Percentiles rank a stretch among this genome's conserved stretches.
Evolutionary conservation across 2,113 vertebrate genomes (phyloP).

Genomic region (Jacana jacana): DNA sequence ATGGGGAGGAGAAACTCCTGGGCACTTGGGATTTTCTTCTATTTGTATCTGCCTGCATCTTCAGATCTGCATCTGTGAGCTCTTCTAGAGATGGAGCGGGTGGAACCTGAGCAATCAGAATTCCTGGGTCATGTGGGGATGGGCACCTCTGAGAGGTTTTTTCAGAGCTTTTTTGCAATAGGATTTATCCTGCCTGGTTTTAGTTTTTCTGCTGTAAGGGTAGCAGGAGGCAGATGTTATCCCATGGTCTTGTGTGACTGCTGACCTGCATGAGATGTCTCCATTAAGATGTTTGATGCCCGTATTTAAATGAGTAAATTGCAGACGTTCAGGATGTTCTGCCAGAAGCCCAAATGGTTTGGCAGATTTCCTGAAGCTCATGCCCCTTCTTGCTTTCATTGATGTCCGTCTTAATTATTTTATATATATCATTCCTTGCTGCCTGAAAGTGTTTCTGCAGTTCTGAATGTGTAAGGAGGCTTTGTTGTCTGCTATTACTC

Average conservation of each 20-base stretch:
- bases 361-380: conserved; percentile 15
- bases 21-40: background rate
- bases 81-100: background rate
- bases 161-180: background rate
- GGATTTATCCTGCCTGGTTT: background rate
- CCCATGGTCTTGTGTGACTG: fast-evolving
- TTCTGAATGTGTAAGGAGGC: background rate
- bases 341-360: conserved; percentile 4
- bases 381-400: conserved; percentile 51
- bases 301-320: background rate
- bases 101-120: background rate
- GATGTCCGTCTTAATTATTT: conserved; percentile 42
- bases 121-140: background rate
- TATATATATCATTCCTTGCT: background rate
- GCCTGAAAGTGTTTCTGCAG: background rate
- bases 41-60: background rate
- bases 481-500: conserved; percentile 51
- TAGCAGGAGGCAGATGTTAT: background rate
- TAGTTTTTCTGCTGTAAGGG: background rate
- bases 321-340: background rate
- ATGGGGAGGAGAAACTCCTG: background rate
- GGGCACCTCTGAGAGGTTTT: background rate
- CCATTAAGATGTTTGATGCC: background rate
- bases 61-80: background rate
- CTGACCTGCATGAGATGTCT: background rate